Evolutionary conservation across 2,797 vertebrate genomes (phyloP), one percentile per base, ranked within the genome.

Genomic region (Lepidocolaptes lacrymiger): DNA sequence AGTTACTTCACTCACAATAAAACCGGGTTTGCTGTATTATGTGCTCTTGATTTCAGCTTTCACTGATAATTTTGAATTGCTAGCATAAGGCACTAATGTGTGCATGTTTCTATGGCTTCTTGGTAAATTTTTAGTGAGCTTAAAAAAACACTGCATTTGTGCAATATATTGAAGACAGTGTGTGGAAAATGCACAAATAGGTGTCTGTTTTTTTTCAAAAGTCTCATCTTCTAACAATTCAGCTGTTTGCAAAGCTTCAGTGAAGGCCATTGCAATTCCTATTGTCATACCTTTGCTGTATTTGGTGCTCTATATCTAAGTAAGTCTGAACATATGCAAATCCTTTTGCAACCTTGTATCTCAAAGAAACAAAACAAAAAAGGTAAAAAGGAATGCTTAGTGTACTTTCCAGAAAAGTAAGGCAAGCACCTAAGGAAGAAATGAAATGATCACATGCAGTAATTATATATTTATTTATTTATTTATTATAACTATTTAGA

Each of bases 121-220:
- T 55, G 7, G 7, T 51, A 62, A 89, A 34, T 58, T 66, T 67
- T 72, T 58, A 48, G 16, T 30, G 7, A 5, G 41, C 37, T 88
- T 49, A 11, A 64, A 61, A 56, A 36, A 62, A 36, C 0, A 26
- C 34, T n/a, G 4, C 1, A 23, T 61, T 78, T 52, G 12, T 84
- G 41, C 19, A 84, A 36, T 23, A 14, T 5, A 34, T 12, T 63
- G 15, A 26, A 80, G 26, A 14, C 4, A 37, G 6, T 32, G 4
- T 51, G 22, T 34, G 16, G 27, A 80, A 87, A 68, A 77, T 16
- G 5, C 15, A 39, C 37, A n/a, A 73, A 54, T 14, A 61, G 0
- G 1, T 41, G 12, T 55, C 28, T 54, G 0, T 43, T 0, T 19
- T 77, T 56, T 54, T 49, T 41, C 7, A 14, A 17, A 52, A 20